A percentile compares a stretch with the other conserved stretches of the same genome.
Conservation (phyloP, 2,797 vertebrate species). For the Antennarius maculatus region DNA sequence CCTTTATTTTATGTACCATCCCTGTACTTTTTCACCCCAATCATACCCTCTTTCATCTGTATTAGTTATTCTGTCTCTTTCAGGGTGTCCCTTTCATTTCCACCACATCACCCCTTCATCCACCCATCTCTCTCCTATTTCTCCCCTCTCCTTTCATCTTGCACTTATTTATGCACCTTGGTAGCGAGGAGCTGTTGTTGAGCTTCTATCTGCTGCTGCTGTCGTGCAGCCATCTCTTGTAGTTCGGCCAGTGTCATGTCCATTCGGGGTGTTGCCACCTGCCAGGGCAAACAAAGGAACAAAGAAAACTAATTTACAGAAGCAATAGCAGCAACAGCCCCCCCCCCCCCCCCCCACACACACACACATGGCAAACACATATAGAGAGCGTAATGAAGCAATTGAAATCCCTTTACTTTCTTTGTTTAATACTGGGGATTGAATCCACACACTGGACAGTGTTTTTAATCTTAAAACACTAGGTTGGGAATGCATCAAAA, state of each 20-base stretch:
- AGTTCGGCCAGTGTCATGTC: conserved; percentile 96
- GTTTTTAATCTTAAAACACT: no score
- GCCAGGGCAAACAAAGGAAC: conserved; percentile 17
- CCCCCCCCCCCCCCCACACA: no score
- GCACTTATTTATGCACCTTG: conserved; percentile 82
- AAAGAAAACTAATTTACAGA: conserved; percentile 3
- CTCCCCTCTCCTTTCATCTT: conserved; percentile 39
- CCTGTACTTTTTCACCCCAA: neutral
- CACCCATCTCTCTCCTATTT: conserved; percentile 10
- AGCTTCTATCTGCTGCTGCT: conserved; percentile 96
- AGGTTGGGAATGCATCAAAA: no score
- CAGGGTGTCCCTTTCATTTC: conserved; percentile 53
- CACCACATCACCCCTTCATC: conserved; percentile 29
- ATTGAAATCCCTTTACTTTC: neutral
- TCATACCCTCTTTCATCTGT: conserved; percentile 37
- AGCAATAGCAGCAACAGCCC: neutral
- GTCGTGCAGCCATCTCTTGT: conserved; percentile 96
- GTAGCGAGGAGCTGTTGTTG: conserved; percentile 94
- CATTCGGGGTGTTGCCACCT: conserved; percentile 91
- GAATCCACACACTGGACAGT: no score
- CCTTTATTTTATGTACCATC: conserved; percentile 1
- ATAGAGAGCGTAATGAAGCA: neutral
- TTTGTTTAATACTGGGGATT: neutral
- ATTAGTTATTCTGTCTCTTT: conserved; percentile 1
- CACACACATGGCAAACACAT: conserved; percentile 1